These are phyloP conservation scores for Venusia cambrica DNA, from an alignment of 2,888 invertebrate genomes.

Conservation along the genomic window DNA sequence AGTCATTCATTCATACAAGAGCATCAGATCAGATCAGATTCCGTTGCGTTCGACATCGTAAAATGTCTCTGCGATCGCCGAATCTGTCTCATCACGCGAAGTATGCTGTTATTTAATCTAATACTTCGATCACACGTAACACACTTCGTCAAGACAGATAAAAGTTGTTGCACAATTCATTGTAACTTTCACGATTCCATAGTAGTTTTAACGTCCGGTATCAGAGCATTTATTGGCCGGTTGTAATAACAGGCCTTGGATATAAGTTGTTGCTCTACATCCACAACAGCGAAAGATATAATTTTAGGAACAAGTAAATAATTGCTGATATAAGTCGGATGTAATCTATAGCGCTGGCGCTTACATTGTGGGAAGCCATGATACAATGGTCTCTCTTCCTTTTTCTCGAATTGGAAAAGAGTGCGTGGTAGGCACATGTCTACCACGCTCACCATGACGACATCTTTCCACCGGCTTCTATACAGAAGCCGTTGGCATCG, in stretches of 20 bases:
- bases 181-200: constrained; percentile 41
- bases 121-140: constrained; percentile 43
- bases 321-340: constrained; percentile 1
- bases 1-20: constrained; percentile 43
- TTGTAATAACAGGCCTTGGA: constrained; percentile 23
- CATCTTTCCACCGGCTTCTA: no score
- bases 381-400: no score
- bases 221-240: constrained; percentile 24
- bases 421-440: no score
- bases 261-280: constrained; percentile 6
- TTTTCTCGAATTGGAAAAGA: no score
- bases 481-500: no score
- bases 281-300: constrained; percentile 15
- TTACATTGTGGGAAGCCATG: no score
- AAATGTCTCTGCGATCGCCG: constrained; percentile 28
- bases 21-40: constrained; percentile 44
- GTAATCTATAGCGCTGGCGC: neutral
- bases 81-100: constrained; percentile 51
- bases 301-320: constrained; percentile 18
- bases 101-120: constrained; percentile 25
- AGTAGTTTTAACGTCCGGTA: constrained; percentile 34
- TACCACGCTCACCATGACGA: no score
- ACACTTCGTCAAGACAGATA: constrained; percentile 36
- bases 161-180: constrained; percentile 40
- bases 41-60: constrained; percentile 39